Evolutionary conservation across 1,140 invertebrate genomes (phyloP), one percentile per base, ranked within the genome.

Genomic region (Steinernema khuongi): DNA sequence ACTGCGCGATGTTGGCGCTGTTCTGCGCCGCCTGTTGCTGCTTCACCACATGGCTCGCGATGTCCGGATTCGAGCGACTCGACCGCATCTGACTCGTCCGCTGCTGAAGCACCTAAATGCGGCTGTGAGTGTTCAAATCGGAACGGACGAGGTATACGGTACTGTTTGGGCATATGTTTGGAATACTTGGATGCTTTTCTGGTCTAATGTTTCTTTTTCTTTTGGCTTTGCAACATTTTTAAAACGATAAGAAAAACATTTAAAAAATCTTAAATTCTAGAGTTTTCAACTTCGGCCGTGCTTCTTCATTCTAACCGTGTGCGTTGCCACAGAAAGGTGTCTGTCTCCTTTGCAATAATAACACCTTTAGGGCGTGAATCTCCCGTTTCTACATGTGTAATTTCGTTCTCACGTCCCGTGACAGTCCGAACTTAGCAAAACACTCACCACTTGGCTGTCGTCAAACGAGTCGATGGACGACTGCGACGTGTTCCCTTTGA

Each of bases 41-140:
- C 33, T 81, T 67, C 31, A 73, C 26, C 32, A 73, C 7, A 68
- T 81, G 74, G 17, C 67, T 75, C 26, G 82, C 72, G 41, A 85
- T 85, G 71, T 85, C 84, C 14, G 83, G 83, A 74, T 84, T 84
- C 22, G 83, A 84, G 14, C 84, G 79, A 71, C 81, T 83, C 1
- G 84, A 72, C 31, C 84, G 77, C 19, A 60, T 60, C 50, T 60
- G 50, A 22, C 50, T 60, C 50, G 50, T 60, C 50, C 50, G 50
- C 4, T 11, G 11, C 26, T 60, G 50, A 7, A 60, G 11, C 4
- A 60, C 50, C 50, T 60, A 22, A 85, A 70, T 31, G 82, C 70
- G 22, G 69, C 18, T 32, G 79, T 41, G 26, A 31, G 19, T 22
- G 41, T 18, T 19, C n/a, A 18, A 36, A 31, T 70, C 70, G 60